A percentile compares a stretch with the other conserved stretches of the same genome.
Conservation (phyloP, 2,888 invertebrate species). For the Tanytarsus gracilentus region DNA sequence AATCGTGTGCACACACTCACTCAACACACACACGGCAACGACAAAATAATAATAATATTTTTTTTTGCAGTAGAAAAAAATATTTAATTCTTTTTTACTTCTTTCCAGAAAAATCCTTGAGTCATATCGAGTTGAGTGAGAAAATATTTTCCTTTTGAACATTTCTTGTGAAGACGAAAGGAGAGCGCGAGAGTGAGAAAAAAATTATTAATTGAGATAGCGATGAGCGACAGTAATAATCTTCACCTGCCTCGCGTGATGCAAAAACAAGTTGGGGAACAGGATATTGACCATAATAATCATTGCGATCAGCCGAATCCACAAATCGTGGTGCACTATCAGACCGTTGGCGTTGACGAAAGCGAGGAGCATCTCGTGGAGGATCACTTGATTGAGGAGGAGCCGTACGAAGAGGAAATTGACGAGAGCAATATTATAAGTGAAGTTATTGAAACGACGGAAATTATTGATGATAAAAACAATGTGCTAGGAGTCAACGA, state of each 20-base stretch:
- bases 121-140: too few relatives aligned
- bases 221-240: constrained; percentile 24
- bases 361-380: constrained; percentile 18
- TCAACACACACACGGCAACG: too few relatives aligned
- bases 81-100: too few relatives aligned
- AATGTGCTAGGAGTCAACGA: not conserved
- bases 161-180: not conserved
- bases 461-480: not conserved
- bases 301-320: constrained; percentile 28
- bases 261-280: constrained; percentile 7
- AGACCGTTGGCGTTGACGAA: not conserved
- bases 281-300: constrained; percentile 1
- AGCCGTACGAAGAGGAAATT: constrained; percentile 18
- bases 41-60: too few relatives aligned
- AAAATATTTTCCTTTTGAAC: too few relatives aligned
- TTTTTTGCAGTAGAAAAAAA: too few relatives aligned
- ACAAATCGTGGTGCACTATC: constrained; percentile 22
- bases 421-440: constrained; percentile 24
- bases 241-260: constrained; percentile 26
- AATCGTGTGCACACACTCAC: too few relatives aligned
- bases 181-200: not conserved
- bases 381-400: constrained; percentile 22
- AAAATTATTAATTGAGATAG: not conserved
- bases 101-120: too few relatives aligned
- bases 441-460: constrained; percentile 23